phyloP scores from a whole-genome alignment of 2,888 invertebrate genomes.

The Crematogaster levior region DNA sequence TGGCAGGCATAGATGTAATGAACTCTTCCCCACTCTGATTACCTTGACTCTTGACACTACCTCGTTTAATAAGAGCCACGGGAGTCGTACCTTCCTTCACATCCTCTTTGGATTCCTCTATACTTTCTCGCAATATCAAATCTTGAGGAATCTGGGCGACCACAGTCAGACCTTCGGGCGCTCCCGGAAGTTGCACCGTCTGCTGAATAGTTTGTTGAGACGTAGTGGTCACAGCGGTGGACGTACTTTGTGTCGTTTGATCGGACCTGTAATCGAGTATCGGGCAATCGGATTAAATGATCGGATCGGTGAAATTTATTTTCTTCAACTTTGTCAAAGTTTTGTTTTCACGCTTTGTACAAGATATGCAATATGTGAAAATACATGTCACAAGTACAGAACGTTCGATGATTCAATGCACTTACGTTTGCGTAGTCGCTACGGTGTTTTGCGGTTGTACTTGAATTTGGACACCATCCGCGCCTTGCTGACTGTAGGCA shows the following conservation, averaged over 20 bases:
- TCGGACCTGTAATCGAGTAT: constrained; percentile 77
- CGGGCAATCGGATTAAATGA: not conserved
- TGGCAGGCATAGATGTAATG: constrained; percentile 86
- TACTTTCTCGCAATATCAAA: constrained; percentile 87
- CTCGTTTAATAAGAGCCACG: constrained; percentile 86
- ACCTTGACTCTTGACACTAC: constrained; percentile 84
- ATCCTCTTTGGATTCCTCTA: constrained; percentile 86
- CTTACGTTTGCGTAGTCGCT: constrained; percentile 85
- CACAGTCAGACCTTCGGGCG: constrained; percentile 89
- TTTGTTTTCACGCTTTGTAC: too few species aligned
- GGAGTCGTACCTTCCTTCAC: constrained; percentile 85
- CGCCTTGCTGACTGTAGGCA: constrained; percentile 89
- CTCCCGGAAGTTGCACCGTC: constrained; percentile 85
- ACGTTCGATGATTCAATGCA: not conserved
- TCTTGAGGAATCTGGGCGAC: constrained; percentile 91
- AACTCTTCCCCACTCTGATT: constrained; percentile 83
- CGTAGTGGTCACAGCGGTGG: constrained; percentile 84
- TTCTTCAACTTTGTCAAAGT: not conserved
- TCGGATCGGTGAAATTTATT: not conserved
- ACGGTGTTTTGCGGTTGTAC: constrained; percentile 84
- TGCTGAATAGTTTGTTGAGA: constrained; percentile 85
- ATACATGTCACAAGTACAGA: too few species aligned
- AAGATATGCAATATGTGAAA: not conserved
- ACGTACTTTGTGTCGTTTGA: constrained; percentile 84
- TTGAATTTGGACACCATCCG: constrained; percentile 86